phyloP scores from a whole-genome alignment of 2,888 invertebrate genomes.

The Ormyrus pomaceus region DNA sequence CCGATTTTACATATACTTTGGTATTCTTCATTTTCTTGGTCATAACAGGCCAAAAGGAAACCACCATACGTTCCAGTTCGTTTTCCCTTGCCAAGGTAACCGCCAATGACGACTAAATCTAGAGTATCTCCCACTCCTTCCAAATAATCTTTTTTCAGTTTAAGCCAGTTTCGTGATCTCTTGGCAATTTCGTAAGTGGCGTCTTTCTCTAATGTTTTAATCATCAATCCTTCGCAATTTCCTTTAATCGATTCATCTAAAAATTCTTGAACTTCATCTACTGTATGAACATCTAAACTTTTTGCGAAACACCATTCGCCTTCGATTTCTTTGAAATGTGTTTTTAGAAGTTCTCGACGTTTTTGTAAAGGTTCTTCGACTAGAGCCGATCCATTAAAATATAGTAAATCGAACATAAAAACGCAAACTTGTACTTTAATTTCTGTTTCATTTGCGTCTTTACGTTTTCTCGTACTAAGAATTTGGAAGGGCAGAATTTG shows the following conservation, averaged over 20 bases:
- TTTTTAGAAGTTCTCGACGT: constrained; percentile 84
- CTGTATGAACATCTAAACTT: constrained; percentile 86
- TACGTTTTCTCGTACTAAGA: constrained; percentile 95
- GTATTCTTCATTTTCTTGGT: constrained; percentile 91
- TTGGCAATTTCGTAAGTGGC: constrained; percentile 98
- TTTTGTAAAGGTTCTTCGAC: constrained; percentile 86
- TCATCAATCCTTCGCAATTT: constrained; percentile 99
- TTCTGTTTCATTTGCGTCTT: constrained; percentile 86
- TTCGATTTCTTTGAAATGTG: constrained; percentile 83
- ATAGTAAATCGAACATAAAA: constrained; percentile 97
- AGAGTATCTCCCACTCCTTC: constrained; percentile 97
- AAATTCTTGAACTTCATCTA: constrained; percentile 95
- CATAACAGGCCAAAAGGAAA: constrained; percentile 95
- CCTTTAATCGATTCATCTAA: constrained; percentile 95
- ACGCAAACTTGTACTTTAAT: constrained; percentile 95
- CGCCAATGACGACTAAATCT: constrained; percentile 97
- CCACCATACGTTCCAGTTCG: constrained; percentile 96
- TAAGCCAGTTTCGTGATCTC: constrained; percentile 95
- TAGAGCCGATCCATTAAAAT: constrained; percentile 90
- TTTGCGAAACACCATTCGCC: constrained; percentile 95
- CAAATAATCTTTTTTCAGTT: constrained; percentile 98
- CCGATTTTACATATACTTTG: constrained; percentile 96
- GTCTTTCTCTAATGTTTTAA: constrained; percentile 92
- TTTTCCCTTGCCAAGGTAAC: constrained; percentile 94
- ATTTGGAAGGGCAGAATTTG: constrained; percentile 98